Conservation (phyloP, 1,140 invertebrate species). For the Nasonia longicornis region DNA sequence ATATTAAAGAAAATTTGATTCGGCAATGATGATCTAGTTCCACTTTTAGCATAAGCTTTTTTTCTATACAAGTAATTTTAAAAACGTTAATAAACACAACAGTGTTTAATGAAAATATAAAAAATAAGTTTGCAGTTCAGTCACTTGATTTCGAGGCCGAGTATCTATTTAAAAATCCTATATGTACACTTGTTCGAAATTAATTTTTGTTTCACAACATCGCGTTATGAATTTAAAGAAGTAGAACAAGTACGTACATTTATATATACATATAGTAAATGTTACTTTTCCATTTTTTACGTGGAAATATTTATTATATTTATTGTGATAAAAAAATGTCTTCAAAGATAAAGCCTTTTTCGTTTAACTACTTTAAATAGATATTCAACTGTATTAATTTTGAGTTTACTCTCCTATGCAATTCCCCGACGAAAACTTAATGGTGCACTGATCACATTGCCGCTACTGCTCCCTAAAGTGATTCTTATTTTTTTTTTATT, state of each 20-base stretch:
- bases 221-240: not conserved
- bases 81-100: not conserved
- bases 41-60: conserved; percentile 50
- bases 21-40: conserved; percentile 39
- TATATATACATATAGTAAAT: conserved; percentile 18
- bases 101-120: not conserved
- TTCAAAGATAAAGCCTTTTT: conserved; percentile 23
- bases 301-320: conserved; percentile 20
- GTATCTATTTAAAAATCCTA: conserved; percentile 10
- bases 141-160: conserved; percentile 26
- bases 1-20: conserved; percentile 27
- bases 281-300: not conserved
- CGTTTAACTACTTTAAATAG: conserved; percentile 34
- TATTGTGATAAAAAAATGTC: conserved; percentile 28
- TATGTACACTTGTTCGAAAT: conserved; percentile 2
- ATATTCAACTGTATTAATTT: conserved; percentile 30
- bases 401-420: conserved; percentile 55
- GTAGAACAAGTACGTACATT: conserved; percentile 24
- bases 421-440: conserved; percentile 56
- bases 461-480: conserved; percentile 52
- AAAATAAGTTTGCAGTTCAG: conserved; percentile 21
- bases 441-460: conserved; percentile 55
- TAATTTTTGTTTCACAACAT: conserved; percentile 2
- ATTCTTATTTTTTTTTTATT: conserved; percentile 29
- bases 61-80: conserved; percentile 17